Percentiles rank a stretch among this genome's conserved stretches.
Conservation (phyloP, 2,888 invertebrate species). For the Chironomus tentans region DNA sequence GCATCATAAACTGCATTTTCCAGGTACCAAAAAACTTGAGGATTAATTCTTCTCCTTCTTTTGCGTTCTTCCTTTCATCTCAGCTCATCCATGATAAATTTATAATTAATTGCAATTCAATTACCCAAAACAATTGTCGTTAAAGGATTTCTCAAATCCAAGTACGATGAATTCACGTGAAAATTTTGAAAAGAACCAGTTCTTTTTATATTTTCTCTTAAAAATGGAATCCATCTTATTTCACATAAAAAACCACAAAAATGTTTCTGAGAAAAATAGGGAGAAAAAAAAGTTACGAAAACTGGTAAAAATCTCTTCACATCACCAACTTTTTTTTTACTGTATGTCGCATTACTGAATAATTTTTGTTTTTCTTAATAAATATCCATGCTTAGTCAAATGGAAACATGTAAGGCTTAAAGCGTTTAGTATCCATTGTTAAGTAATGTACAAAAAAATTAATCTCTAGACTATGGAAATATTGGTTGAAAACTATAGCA, state of each 20-base stretch:
- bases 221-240: too few relatives aligned
- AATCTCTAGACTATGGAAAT: background rate
- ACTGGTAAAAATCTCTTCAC: background rate
- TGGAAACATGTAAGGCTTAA: conserved; percentile 3
- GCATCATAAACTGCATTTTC: background rate
- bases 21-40: background rate
- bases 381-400: conserved; percentile 7
- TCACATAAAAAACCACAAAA: background rate
- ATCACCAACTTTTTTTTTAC: background rate
- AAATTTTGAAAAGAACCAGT: background rate
- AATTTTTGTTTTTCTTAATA: too few relatives aligned
- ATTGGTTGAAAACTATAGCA: background rate
- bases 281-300: background rate
- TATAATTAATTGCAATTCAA: conserved; percentile 15
- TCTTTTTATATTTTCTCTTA: background rate
- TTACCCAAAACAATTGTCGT: conserved; percentile 16
- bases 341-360: background rate
- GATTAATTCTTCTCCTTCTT: background rate
- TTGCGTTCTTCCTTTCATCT: background rate
- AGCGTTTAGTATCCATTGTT: background rate
- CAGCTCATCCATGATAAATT: conserved; percentile 2
- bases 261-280: background rate
- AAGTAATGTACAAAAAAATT: background rate
- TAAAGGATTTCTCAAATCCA: background rate
- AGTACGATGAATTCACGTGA: background rate